Evolutionary conservation across 2,113 vertebrate species (phyloP).

Genomic region (Chunga burmeisteri): DNA sequence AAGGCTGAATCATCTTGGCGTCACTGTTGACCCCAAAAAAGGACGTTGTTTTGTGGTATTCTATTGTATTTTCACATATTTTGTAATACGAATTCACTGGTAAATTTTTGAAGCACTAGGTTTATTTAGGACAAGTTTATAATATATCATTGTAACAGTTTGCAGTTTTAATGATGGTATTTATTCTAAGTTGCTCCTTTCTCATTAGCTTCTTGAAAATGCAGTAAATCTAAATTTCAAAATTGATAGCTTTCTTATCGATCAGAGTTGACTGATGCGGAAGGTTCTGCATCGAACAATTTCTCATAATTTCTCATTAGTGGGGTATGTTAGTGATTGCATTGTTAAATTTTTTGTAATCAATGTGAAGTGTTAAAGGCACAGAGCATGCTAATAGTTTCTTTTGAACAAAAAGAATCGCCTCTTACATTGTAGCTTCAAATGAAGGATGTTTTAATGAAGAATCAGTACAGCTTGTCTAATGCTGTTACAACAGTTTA

Average conservation of each 20-base stretch:
- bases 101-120: constrained; percentile 71
- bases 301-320: constrained; percentile 54
- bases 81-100: constrained; percentile 71
- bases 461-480: constrained; percentile 36
- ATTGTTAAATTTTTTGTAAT: constrained; percentile 58
- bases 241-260: constrained; percentile 61
- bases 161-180: constrained; percentile 69
- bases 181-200: constrained; percentile 71
- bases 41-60: constrained; percentile 62
- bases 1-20: constrained; percentile 44
- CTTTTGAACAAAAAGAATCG: constrained; percentile 28
- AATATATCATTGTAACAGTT: constrained; percentile 68
- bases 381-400: constrained; percentile 58
- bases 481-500: constrained; percentile 15
- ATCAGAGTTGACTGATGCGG: constrained; percentile 62
- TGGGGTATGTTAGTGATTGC: constrained; percentile 59
- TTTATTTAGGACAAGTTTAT: constrained; percentile 70
- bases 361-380: constrained; percentile 54
- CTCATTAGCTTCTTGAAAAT: constrained; percentile 70
- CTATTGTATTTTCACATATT: constrained; percentile 72
- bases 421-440: constrained; percentile 45
- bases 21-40: constrained; percentile 32
- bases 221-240: constrained; percentile 70
- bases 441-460: constrained; percentile 33
- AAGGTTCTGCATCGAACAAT: constrained; percentile 40